phyloP scores from a whole-genome alignment of 2,113 vertebrate species.

The Albula glossodonta region DNA sequence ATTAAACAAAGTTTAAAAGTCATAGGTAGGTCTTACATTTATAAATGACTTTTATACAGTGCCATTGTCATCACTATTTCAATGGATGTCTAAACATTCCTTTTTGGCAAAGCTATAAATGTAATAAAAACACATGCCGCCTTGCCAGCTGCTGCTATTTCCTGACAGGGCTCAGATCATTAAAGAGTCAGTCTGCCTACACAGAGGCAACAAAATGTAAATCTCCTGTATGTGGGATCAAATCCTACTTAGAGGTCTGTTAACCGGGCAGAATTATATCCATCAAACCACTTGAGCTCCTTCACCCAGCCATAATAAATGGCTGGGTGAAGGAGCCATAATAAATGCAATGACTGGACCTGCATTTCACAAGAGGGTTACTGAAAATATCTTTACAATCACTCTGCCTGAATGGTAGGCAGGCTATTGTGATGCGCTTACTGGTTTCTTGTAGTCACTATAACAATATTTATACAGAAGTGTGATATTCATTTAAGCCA shows the following conservation, averaged over 20 bases:
- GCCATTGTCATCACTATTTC: neutral
- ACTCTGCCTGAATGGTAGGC: no score
- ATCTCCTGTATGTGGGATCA: neutral
- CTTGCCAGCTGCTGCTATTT: neutral
- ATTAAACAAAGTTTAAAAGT: neutral
- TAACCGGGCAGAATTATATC: constrained; percentile 9
- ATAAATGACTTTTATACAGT: neutral
- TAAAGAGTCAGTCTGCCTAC: neutral
- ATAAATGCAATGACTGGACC: constrained; percentile 12
- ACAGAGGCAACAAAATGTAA: neutral
- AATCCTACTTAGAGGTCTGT: neutral
- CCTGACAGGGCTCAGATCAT: neutral
- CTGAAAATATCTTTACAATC: no score
- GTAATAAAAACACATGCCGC: no score
- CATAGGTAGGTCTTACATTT: neutral
- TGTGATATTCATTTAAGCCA: no score
- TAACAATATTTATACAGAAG: no score
- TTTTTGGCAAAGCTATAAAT: neutral
- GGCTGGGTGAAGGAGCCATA: no score
- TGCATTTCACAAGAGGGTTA: neutral
- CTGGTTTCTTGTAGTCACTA: no score
- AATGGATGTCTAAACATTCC: neutral
- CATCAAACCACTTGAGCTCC: neutral
- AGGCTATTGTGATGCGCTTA: no score
- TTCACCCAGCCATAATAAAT: constrained; percentile 1